These are phyloP conservation scores for Ctenoplectra terminalis DNA, from an alignment of 1,140 invertebrate genomes.

Conservation along the genomic window DNA sequence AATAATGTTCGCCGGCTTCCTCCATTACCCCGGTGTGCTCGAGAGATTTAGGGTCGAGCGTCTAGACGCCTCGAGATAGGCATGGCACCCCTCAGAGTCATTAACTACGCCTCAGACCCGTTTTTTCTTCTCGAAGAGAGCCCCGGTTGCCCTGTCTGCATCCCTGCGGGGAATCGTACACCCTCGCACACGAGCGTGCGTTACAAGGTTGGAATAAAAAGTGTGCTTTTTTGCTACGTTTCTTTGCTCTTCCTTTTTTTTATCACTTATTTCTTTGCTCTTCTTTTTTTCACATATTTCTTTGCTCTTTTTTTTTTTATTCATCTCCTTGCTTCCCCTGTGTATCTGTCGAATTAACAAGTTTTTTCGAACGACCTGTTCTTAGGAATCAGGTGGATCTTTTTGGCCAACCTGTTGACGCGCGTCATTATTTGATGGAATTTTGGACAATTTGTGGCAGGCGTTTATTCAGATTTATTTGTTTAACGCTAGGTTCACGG, in stretches of 20 bases:
- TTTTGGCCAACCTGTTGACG: slow-evolving; percentile 22
- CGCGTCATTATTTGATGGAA: too few species aligned
- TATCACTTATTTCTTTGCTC: slow-evolving; percentile 5
- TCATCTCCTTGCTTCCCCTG: neutral
- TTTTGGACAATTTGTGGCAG: neutral
- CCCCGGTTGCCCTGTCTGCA: slow-evolving; percentile 36
- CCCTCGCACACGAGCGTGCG: neutral
- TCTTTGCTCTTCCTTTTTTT: slow-evolving; percentile 17
- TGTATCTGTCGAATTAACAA: slow-evolving; percentile 43
- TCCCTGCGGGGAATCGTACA: slow-evolving; percentile 26
- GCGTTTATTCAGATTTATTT: too few species aligned
- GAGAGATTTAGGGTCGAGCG: slow-evolving; percentile 59
- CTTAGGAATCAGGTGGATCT: slow-evolving; percentile 38
- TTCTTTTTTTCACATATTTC: slow-evolving; percentile 38
- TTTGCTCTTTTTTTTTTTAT: slow-evolving; percentile 26
- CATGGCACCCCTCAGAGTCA: slow-evolving; percentile 60
- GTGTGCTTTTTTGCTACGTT: neutral
- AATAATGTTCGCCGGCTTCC: slow-evolving; percentile 44
- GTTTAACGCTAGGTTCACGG: too few species aligned
- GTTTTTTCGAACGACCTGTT: slow-evolving; percentile 55
- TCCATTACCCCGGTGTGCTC: slow-evolving; percentile 43
- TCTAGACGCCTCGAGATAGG: slow-evolving; percentile 66
- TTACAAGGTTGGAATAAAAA: slow-evolving; percentile 13
- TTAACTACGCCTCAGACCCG: slow-evolving; percentile 69
- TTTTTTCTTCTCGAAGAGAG: slow-evolving; percentile 55